Base-by-base conservation (phyloP, 53 echinoderm and acorn worm species). In the Stichopus horrens region DNA sequence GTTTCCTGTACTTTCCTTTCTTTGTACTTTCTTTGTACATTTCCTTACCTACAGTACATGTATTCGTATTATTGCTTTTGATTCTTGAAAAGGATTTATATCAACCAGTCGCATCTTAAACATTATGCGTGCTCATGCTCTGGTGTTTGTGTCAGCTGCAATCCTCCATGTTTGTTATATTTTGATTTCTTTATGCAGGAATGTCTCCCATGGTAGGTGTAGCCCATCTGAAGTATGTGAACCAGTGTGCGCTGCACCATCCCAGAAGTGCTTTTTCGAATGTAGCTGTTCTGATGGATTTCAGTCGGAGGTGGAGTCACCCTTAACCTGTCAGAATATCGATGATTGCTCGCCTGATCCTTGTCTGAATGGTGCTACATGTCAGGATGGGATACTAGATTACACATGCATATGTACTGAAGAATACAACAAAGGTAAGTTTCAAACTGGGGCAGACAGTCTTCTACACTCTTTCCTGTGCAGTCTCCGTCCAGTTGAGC, bases 341-440 rank as follows among this genome's bases (percentile, higher is more conserved):
- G 90, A 98, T 68, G 95, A 98, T 54, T 98, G 99, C 66, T 54
- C 51, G 19, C 90, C 90, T 7, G 76, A 92, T 53, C 99, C 99
- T 8, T 98, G 99, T 80, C 88, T 94, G 9, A 95, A 98, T 89
- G 96, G 94, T 19, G 99, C 99, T 58, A 96, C 99, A 4, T 98
- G 99, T 92, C 71, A 90, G 59, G 99, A 98, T 88, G 96, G 93
- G 6, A 92, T 98, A 57, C 93, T 79, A 77, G 99, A 98, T 77
- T 98, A 98, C 63, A 93, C 92, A 4, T 98, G 99, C 73, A 89
- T 80, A 9, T 98, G 99, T 86, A 98, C 99, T 10, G 51, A 93
- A 52, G 93, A 94, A 86, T 98, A 94, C 68, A 98, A 98, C 68
- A 98, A 98, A 91, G 99, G 99, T 98, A 90, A 51, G 88, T 23